A percentile compares a stretch with the other conserved stretches of the same genome.
Conservation (phyloP, 1,140 invertebrate species). For the Calosoma granatense region DNA sequence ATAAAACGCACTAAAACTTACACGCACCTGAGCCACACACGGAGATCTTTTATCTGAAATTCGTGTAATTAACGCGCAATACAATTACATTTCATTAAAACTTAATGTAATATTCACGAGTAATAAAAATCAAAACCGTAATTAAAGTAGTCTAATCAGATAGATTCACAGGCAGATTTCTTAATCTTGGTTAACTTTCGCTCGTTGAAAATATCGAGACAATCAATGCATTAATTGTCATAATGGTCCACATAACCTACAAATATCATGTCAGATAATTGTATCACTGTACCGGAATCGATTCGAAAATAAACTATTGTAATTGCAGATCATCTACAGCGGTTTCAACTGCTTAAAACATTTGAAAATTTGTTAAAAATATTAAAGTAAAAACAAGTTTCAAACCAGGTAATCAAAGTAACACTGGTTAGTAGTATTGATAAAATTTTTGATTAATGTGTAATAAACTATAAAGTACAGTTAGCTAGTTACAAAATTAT, state of each 20-base stretch:
- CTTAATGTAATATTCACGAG: background rate
- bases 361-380: too few species aligned
- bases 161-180: background rate
- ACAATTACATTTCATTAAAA: background rate
- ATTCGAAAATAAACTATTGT: background rate
- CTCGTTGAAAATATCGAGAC: background rate
- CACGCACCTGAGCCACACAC: background rate
- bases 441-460: too few species aligned
- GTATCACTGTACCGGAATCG: background rate
- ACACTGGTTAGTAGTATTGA: too few species aligned
- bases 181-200: background rate
- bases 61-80: background rate
- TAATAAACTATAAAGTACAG: too few species aligned
- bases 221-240: background rate
- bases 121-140: background rate
- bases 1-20: background rate
- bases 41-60: background rate
- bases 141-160: background rate
- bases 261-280: too few species aligned
- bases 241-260: background rate
- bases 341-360: too few species aligned
- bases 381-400: too few species aligned
- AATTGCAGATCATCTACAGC: too few species aligned
- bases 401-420: too few species aligned
- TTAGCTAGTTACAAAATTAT: too few species aligned